Evolutionary conservation across 2,797 vertebrate species (phyloP).

Genomic region (Cacajao melanocephalus): DNA sequence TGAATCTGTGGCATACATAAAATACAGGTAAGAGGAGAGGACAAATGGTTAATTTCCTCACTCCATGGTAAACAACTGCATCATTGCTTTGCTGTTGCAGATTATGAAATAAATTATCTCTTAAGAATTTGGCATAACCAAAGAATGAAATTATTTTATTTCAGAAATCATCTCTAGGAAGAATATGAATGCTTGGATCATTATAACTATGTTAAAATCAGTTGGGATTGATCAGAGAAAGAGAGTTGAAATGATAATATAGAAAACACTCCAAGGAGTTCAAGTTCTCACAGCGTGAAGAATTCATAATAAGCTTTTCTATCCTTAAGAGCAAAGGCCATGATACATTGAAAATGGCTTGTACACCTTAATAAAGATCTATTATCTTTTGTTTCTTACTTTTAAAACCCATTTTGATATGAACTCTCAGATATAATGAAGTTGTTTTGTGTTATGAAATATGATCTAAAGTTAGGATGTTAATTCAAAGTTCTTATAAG

Average conservation of each 20-base stretch:
- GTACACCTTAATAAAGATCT: neutral
- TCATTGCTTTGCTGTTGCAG: conserved; percentile 59
- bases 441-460: neutral
- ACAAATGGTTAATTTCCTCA: neutral
- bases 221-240: conserved; percentile 80
- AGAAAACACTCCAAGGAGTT: conserved; percentile 56
- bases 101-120: conserved; percentile 74
- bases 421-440: neutral
- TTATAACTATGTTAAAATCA: conserved; percentile 79
- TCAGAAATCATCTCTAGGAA: conserved; percentile 67
- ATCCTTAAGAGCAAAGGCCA: conserved; percentile 49
- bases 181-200: conserved; percentile 66
- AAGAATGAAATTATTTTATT: conserved; percentile 79
- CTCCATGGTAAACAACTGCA: conserved; percentile 52
- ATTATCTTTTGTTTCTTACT: conserved; percentile 28
- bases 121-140: conserved; percentile 58
- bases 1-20: neutral
- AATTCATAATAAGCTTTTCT: conserved; percentile 57
- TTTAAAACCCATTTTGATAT: conserved; percentile 14
- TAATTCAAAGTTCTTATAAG: conserved; percentile 3
- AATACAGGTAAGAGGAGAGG: neutral
- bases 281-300: conserved; percentile 53
- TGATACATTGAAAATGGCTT: conserved; percentile 39
- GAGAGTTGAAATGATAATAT: conserved; percentile 71
- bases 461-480: neutral